A percentile compares a stretch with the other conserved stretches of the same genome.
These are phyloP conservation scores for Euzophera pinguis DNA, from an alignment of 2,888 invertebrate species.

Conservation along the genomic window DNA sequence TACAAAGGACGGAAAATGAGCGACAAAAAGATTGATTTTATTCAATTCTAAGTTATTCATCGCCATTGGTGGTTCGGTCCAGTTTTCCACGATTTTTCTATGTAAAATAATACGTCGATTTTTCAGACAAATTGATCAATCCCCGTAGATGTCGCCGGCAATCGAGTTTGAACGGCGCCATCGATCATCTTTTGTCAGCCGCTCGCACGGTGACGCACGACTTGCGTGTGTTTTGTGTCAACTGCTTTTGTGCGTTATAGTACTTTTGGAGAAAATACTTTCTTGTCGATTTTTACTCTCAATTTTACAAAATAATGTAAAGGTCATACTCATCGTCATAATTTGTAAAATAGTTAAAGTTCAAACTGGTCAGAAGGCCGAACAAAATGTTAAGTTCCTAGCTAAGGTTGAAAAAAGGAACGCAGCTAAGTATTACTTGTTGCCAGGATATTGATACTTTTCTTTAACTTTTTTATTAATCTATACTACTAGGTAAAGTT, in stretches of 20 bases:
- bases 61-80: conserved; percentile 9
- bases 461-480: too few species aligned
- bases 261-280: conserved; percentile 1
- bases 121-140: conserved; percentile 17
- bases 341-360: too few species aligned
- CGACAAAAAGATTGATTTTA: conserved; percentile 20
- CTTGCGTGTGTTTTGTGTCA: conserved; percentile 8
- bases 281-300: background rate
- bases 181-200: conserved; percentile 16
- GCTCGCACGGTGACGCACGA: background rate
- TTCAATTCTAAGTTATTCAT: conserved; percentile 22
- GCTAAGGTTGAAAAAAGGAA: too few species aligned
- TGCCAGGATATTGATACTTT: too few species aligned
- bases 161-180: conserved; percentile 15
- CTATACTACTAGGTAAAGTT: too few species aligned
- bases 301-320: background rate
- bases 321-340: too few species aligned
- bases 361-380: too few species aligned
- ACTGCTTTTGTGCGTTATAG: conserved; percentile 4
- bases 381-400: too few species aligned
- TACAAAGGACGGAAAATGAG: conserved; percentile 22
- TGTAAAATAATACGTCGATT: conserved; percentile 15
- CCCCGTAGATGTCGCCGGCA: conserved; percentile 12
- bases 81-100: conserved; percentile 9
- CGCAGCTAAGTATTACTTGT: too few species aligned